These are phyloP conservation scores for Onthophagus sagittarius DNA, from an alignment of 2,888 invertebrate species.

Conservation along the genomic window DNA sequence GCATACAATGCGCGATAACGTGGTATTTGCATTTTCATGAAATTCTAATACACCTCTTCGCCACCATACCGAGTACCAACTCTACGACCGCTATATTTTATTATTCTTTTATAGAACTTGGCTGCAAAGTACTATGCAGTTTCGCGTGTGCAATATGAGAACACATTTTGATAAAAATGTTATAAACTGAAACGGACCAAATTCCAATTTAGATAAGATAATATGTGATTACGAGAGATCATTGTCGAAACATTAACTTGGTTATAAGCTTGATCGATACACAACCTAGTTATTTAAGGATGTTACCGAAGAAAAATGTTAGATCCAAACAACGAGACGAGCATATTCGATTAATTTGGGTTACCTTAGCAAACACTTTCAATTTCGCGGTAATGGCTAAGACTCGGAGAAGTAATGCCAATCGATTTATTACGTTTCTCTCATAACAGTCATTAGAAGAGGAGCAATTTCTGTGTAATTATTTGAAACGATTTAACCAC, in stretches of 20 bases:
- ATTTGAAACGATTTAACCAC: background rate
- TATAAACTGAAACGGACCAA: background rate
- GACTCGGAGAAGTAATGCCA: background rate
- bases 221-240: background rate
- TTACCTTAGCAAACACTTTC: background rate
- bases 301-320: background rate
- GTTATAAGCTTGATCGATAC: background rate
- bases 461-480: background rate
- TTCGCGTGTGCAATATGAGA: background rate
- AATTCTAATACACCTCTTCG: background rate
- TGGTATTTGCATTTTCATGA: background rate
- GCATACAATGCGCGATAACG: background rate
- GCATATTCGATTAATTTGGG: background rate
- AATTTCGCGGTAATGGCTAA: background rate
- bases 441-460: background rate
- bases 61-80: background rate
- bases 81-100: background rate
- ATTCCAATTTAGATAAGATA: background rate
- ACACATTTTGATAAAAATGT: background rate
- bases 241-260: background rate
- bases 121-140: background rate
- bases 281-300: background rate
- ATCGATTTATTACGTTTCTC: background rate
- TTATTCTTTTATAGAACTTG: background rate
- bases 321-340: background rate